Base-by-base conservation (phyloP, 64 coral and sea anemone species). In the Porites lutea region DNA sequence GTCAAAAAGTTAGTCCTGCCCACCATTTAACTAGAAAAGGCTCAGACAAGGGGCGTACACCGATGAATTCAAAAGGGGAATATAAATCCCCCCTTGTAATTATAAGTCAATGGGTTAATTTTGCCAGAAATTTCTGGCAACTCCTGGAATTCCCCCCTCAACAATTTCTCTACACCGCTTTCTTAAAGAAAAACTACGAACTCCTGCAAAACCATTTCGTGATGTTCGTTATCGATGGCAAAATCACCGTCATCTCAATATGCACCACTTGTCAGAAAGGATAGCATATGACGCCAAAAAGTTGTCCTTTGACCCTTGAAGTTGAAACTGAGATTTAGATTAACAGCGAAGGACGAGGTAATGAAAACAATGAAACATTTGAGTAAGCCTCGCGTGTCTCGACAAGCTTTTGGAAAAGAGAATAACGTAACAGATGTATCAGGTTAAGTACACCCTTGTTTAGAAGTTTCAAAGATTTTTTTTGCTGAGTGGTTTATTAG, bases 241-340 rank as follows among this genome's bases (percentile, higher is more conserved):
- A 19, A 68, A 84, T 84, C 81, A 84, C 45, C 50, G 81, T 52
- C 81, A 84, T 84, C 47, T 52, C 62, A 84, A 84, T 84, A 21
- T 44, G 67, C 62, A 66, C 81, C 81, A 84, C 81, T 84, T 84
- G 81, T 84, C 81, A 84, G 48, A 84, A 68, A 68, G 19, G 81
- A 84, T 84, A 84, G 81, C n/a, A 84, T 48, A 84, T 69, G 81
- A 84, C 81, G 81, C 81, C 81, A 84, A 84, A 84, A 65, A 84
- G 81, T 15, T 84, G 81, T 84, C 81, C 63, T 52, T 48, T 84
- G 81, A 84, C 81, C 81, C 69, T 68, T 84, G 10, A 19, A 84
- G 81, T 68, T 84, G 81, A 84, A 84, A 68, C 81, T 84, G 63
- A 84, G 81, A 84, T 84, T 84, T 84, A 63, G 81, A 84, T 84